Conservation (phyloP, 2,113 vertebrate species). For the Cinclus cinclus region DNA sequence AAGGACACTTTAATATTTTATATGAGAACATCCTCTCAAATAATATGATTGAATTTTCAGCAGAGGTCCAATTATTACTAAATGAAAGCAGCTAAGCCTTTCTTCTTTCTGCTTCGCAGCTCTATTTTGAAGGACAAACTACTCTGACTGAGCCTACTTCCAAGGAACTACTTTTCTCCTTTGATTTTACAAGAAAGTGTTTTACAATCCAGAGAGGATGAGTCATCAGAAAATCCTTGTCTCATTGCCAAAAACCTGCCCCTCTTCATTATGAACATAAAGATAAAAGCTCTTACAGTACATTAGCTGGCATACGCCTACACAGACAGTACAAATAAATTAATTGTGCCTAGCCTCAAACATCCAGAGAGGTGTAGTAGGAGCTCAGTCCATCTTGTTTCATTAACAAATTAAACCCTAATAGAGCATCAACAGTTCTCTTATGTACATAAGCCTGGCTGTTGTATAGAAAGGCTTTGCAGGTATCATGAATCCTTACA, state of each 20-base stretch:
- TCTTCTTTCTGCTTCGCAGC: background rate
- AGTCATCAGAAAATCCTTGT: slow-evolving; percentile 75
- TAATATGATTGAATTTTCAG: background rate
- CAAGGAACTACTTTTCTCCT: slow-evolving; percentile 50
- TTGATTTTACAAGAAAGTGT: slow-evolving; percentile 74
- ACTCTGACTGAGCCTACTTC: slow-evolving; percentile 31
- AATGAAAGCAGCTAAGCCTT: background rate
- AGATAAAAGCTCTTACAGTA: slow-evolving; percentile 80
- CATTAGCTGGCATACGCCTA: slow-evolving; percentile 78
- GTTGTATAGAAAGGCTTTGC: background rate
- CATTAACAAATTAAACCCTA: slow-evolving; percentile 80
- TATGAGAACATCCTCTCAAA: background rate
- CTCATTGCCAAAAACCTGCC: slow-evolving; percentile 72
- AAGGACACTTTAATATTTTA: background rate
- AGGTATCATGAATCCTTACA: background rate
- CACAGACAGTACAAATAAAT: slow-evolving; percentile 80
- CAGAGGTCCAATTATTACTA: background rate
- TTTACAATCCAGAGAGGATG: slow-evolving; percentile 67
- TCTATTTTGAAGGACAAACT: slow-evolving; percentile 26
- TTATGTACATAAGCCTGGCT: background rate
- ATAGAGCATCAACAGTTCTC: slow-evolving; percentile 63
- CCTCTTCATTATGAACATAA: slow-evolving; percentile 79
- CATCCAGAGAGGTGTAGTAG: slow-evolving; percentile 71
- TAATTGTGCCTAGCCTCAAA: slow-evolving; percentile 80
- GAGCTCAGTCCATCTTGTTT: slow-evolving; percentile 72